Conservation (phyloP, 2,113 vertebrate species). For the Gobiocypris rarus region DNA sequence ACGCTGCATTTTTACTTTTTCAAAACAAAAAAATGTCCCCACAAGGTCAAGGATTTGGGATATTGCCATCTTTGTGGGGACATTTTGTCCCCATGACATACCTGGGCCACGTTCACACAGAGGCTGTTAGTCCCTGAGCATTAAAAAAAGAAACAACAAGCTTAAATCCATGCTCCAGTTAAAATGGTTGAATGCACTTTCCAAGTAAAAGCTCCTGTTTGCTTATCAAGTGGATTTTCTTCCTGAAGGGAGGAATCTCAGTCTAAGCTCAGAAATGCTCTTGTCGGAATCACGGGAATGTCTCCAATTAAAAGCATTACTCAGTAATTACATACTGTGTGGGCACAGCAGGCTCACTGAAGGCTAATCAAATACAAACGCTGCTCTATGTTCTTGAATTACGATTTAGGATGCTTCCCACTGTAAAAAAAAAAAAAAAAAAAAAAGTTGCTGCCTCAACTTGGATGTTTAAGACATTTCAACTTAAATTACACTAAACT, state of each 20-base stretch:
- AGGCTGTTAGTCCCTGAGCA: background rate
- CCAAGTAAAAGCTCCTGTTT: background rate
- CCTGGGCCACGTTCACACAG: background rate
- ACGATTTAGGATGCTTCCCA: background rate
- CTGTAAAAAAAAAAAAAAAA: too few species aligned
- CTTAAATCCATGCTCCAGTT: conserved; percentile 12
- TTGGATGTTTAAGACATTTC: too few species aligned
- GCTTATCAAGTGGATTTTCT: background rate
- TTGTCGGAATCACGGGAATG: conserved; percentile 12
- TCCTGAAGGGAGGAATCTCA: background rate
- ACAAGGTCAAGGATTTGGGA: too few species aligned
- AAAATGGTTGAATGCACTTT: background rate
- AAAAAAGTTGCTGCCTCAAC: too few species aligned
- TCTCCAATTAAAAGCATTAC: conserved; percentile 23
- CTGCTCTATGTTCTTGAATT: conserved; percentile 4
- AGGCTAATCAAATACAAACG: conserved; percentile 2
- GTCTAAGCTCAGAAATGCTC: background rate
- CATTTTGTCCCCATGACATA: too few species aligned
- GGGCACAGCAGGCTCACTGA: background rate
- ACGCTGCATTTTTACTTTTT: too few species aligned
- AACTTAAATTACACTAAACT: too few species aligned
- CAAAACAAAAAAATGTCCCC: too few species aligned
- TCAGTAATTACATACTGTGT: conserved; percentile 1
- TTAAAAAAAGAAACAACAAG: background rate
- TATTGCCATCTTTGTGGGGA: too few species aligned